Evolutionary conservation across 2,797 vertebrate species (phyloP), one percentile per base, ranked within the genome.

Genomic region (Myotis planiceps): DNA sequence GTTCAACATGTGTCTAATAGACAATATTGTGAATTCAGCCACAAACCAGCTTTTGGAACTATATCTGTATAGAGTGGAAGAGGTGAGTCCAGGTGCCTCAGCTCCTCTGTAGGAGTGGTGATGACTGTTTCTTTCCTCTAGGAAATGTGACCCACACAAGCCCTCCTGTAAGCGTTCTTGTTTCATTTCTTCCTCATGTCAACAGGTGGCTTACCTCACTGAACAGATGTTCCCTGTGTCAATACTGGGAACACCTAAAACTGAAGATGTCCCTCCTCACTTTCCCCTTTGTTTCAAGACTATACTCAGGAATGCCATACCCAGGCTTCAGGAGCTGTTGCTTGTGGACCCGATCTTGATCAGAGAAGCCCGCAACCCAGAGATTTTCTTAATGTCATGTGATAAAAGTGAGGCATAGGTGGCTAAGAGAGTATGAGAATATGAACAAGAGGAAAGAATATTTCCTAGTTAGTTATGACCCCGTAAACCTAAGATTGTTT

Each of bases 241-340:
- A 34, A 25, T 42, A 55, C 0, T 3, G 0, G 10, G 25, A 14
- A 0, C 0, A 0, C 14, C 5, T 34, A 5, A 87, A 80, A 2
- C 1, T 10, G 5, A 39, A 53, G 2, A 16, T 55, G 10, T 4
- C 6, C 10, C 66, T 71, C 1, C 1, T 45, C 9, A 10, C 4
- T 9, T 55, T 90, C 51, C 9, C 39, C 4, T 69, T 69, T 69
- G 4, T n/a, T 37, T 75, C 23, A 58, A 42, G 74, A 65, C 27
- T 15, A 16, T 55, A 32, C 18, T 47, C 0, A 2, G 76, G n/a
- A 78, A 47, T 27, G 10, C 27, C 27, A 72, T 34, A 58, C 6
- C 27, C 63, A 39, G 21, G n/a, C 9, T 87, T 79, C 13, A 53
- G 34, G 29, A 53, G 5, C 6, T 68, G 1, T 13, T 53, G 0